A percentile compares a stretch with the other conserved stretches of the same genome.
Conservation (phyloP, 2,113 vertebrate genomes). For the Myiagra hebetior region DNA sequence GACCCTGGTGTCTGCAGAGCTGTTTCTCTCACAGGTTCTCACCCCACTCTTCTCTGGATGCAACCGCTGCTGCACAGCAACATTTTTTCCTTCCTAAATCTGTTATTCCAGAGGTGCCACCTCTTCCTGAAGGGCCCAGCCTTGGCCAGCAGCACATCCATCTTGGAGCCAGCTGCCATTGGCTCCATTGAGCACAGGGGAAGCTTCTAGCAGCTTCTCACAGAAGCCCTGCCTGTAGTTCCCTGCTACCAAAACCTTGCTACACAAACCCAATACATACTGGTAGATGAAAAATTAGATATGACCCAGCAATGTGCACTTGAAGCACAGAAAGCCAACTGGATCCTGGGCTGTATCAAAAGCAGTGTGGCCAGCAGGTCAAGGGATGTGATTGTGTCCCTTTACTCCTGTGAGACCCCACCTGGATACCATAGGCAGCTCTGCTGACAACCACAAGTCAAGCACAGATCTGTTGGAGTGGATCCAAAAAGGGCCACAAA, state of each 20-base stretch:
- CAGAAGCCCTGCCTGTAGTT: neutral
- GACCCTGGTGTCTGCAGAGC: neutral
- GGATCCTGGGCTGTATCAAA: neutral
- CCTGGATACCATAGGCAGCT: neutral
- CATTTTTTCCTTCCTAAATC: neutral
- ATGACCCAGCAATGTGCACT: neutral
- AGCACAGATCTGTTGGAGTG: neutral
- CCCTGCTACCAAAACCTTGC: neutral
- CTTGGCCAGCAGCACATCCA: fast-evolving
- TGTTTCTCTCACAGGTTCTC: neutral
- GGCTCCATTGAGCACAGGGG: neutral
- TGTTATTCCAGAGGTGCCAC: neutral
- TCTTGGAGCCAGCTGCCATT: neutral
- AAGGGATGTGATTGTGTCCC: neutral
- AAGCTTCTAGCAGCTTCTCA: neutral
- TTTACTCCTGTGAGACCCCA: neutral
- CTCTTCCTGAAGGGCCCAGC: neutral
- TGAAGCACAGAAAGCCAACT: neutral
- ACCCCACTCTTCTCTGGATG: neutral
- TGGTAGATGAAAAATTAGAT: neutral
- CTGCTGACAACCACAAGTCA: neutral
- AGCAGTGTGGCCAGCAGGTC: neutral
- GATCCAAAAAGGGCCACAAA: neutral
- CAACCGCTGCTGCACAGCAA: neutral
- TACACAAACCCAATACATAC: neutral